Base-by-base conservation (phyloP, 1,140 invertebrate species). In the Leptopilina clavipes region DNA sequence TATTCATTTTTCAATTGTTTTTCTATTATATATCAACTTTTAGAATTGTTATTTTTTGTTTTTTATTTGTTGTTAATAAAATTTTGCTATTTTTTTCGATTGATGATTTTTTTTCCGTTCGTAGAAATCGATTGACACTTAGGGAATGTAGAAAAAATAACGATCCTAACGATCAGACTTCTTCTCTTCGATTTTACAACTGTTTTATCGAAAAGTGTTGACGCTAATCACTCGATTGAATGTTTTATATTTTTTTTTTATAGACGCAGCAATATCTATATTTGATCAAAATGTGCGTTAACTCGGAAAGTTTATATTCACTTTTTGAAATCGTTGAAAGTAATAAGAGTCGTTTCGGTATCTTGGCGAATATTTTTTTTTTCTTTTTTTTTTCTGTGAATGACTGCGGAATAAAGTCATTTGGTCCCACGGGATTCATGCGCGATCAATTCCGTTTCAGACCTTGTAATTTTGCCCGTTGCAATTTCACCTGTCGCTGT, bases 401-500 rank as follows among this genome's bases (percentile, higher is more conserved):
- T 65, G 0, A 65, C 25, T 65, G 37, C 9, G 22, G 12, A 65
- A 65, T 65, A 65, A 31, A 65, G 59, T 65, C 59, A 65, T 65
- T 65, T 65, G n/a, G 19, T n/a, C 59, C 59, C 22, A 65, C 22
- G 59, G 59, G 59, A 65, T 14, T 22, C 0, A 0, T 7, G 37
- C 25, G 25, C 22, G 25, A 11, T 65, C 59, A 65, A 31, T 65
- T 65, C 59, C 22, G 22, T 31, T 65, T 37, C 22, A 65, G 25
- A 31, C 0, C 59, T 25, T 37, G 59, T 65, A 65, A 31, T 65
- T 65, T 65, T 65, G 59, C n/a, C 12, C 59, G 59, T 12, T 31
- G 59, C 25, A 65, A 65, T 37, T 73, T 73, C 73, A 74, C 72
- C 75, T 78, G 71, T 83, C 79, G 70, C 72, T 75, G 12, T n/a